Evolutionary conservation across 2,113 vertebrate genomes (phyloP).

Genomic region (Guaruba guarouba): DNA sequence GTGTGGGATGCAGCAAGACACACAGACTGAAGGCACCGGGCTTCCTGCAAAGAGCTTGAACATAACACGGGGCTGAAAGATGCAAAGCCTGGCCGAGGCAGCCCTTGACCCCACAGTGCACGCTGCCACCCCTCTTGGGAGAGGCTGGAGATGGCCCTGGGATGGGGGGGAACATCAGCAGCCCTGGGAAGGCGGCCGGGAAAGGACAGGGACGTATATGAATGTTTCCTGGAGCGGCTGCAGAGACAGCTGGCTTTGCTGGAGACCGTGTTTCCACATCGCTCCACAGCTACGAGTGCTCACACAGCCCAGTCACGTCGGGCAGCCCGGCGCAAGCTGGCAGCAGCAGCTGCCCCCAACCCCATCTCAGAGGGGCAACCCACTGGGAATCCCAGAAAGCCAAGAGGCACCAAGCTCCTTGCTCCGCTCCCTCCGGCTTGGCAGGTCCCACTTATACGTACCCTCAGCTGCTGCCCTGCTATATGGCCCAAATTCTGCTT

Average conservation of each 20-base stretch:
- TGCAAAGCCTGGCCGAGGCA: background rate
- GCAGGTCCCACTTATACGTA: background rate
- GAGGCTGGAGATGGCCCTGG: background rate
- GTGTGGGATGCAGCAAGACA: rapidly evolving
- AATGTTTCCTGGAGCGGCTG: background rate
- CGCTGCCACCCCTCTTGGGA: background rate
- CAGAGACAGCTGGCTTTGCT: background rate
- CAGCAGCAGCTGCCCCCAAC: background rate
- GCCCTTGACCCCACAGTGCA: rapidly evolving
- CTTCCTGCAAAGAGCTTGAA: background rate
- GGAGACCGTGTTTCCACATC: constrained; percentile 8
- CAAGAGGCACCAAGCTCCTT: background rate
- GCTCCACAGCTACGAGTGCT: background rate
- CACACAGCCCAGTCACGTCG: background rate
- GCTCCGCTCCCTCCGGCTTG: background rate
- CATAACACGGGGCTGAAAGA: rapidly evolving
- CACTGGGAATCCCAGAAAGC: background rate
- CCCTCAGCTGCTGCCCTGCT: background rate
- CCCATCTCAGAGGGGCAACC: rapidly evolving
- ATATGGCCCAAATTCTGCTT: background rate
- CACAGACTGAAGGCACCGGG: rapidly evolving
- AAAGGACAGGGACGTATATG: background rate
- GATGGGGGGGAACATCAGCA: background rate
- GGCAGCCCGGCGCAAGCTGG: background rate
- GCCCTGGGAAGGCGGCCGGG: background rate